Percentiles rank a stretch among this genome's conserved stretches.
phyloP scores from a whole-genome alignment of 2,113 vertebrate species.

The Neopipo cinnamomea region DNA sequence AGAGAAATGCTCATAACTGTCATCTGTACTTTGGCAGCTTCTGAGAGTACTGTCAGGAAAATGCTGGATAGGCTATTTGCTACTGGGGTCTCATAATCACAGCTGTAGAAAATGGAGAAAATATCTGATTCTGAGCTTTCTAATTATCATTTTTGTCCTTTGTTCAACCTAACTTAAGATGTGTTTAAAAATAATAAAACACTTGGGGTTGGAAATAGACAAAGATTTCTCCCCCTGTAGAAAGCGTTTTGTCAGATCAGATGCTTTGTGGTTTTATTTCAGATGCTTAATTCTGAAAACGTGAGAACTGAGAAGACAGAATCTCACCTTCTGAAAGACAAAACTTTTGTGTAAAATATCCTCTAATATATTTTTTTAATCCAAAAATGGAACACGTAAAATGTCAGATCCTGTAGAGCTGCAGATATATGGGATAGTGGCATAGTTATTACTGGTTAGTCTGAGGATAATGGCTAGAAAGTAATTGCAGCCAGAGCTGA shows the following conservation, averaged over 20 bases:
- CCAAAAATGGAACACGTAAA: not conserved
- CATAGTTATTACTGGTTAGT: slow-evolving; percentile 35
- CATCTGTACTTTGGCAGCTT: not conserved
- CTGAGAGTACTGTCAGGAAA: slow-evolving; percentile 1
- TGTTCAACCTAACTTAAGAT: not conserved
- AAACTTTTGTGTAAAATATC: not conserved
- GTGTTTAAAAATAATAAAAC: not conserved
- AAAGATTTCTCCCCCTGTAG: not conserved
- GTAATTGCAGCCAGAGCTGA: slow-evolving; percentile 53
- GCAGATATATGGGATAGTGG: slow-evolving; percentile 2
- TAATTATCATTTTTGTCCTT: not conserved
- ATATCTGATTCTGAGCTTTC: not conserved
- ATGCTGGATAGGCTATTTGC: slow-evolving; percentile 17
- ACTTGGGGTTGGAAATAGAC: not conserved
- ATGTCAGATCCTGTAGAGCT: not conserved
- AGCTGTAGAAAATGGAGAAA: not conserved
- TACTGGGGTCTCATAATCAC: not conserved
- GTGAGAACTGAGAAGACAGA: not conserved
- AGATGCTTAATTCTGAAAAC: not conserved
- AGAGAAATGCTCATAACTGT: not conserved
- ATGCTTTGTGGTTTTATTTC: not conserved
- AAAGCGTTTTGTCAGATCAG: not conserved
- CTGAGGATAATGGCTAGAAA: slow-evolving; percentile 31
- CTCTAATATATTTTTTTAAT: not conserved
- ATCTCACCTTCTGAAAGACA: slow-evolving; percentile 6